Evolutionary conservation across 2,888 invertebrate genomes (phyloP).

Genomic region (Phyllotreta striolata): DNA sequence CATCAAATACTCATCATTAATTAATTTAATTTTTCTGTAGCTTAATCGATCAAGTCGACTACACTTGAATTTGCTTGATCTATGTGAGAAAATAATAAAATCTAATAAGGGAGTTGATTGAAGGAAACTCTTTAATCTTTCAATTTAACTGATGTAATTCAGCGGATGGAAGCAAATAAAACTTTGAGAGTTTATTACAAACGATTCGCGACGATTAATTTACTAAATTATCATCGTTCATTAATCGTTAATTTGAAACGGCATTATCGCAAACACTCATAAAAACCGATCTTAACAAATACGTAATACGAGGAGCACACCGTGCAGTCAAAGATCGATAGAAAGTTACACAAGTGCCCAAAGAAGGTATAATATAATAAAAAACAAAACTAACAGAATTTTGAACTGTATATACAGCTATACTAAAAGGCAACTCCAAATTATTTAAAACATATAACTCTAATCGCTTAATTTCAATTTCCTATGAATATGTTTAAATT

Average conservation of each 20-base stretch:
- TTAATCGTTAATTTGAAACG: no score
- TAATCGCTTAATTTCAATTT: slow-evolving; percentile 3
- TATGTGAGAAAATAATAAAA: no score
- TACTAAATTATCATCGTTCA: no score
- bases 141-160: slow-evolving; percentile 8
- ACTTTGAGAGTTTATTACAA: no score
- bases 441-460: slow-evolving; percentile 11
- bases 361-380: slow-evolving; percentile 42
- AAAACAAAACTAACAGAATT: slow-evolving; percentile 41
- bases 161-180: neutral
- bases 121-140: no score
- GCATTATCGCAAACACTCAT: no score
- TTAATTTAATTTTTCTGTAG: no score
- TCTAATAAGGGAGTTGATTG: neutral
- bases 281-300: slow-evolving; percentile 38
- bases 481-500: slow-evolving; percentile 14
- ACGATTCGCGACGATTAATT: no score
- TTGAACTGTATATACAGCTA: slow-evolving; percentile 51
- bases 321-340: slow-evolving; percentile 54
- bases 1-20: no score
- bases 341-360: slow-evolving; percentile 56
- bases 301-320: slow-evolving; percentile 44
- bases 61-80: no score
- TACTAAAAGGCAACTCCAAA: slow-evolving; percentile 30
- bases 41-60: neutral